Conservation (phyloP, 1,140 invertebrate species). For the Parapsyche elsis region DNA sequence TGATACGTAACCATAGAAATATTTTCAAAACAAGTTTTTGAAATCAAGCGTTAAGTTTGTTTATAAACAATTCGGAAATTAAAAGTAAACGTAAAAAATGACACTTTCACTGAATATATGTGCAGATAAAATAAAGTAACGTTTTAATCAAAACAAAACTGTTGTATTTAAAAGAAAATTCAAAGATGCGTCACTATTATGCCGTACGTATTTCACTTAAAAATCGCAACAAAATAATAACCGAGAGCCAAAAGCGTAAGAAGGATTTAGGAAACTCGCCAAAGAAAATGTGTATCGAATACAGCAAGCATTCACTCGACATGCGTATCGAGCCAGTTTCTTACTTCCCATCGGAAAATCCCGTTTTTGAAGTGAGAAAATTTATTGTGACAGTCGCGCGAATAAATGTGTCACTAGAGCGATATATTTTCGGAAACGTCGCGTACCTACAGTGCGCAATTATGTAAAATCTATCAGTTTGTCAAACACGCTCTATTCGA, state of each 20-base stretch:
- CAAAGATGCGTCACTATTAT: too few species aligned
- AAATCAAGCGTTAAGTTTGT: too few species aligned
- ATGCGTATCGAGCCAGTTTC: background rate
- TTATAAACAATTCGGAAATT: too few species aligned
- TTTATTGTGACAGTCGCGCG: slow-evolving; percentile 1
- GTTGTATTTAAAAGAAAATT: too few species aligned
- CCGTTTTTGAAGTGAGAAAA: slow-evolving; percentile 7
- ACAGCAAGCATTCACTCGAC: background rate
- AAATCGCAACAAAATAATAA: too few species aligned
- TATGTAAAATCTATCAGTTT: slow-evolving; percentile 1
- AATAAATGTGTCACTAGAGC: slow-evolving; percentile 16
- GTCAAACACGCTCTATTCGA: background rate
- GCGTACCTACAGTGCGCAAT: background rate
- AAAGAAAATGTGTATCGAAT: slow-evolving; percentile 1
- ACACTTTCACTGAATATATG: too few species aligned
- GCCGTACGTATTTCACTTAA: too few species aligned
- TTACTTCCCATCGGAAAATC: background rate
- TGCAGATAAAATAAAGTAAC: too few species aligned
- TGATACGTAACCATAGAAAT: too few species aligned
- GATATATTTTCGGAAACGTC: background rate
- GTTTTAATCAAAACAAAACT: too few species aligned
- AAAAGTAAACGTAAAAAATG: too few species aligned
- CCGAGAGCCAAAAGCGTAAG: background rate
- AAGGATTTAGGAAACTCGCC: slow-evolving; percentile 9
- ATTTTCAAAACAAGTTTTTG: too few species aligned